Base-by-base conservation (phyloP, 2,888 invertebrate genomes). In the Torymus tubicola region DNA sequence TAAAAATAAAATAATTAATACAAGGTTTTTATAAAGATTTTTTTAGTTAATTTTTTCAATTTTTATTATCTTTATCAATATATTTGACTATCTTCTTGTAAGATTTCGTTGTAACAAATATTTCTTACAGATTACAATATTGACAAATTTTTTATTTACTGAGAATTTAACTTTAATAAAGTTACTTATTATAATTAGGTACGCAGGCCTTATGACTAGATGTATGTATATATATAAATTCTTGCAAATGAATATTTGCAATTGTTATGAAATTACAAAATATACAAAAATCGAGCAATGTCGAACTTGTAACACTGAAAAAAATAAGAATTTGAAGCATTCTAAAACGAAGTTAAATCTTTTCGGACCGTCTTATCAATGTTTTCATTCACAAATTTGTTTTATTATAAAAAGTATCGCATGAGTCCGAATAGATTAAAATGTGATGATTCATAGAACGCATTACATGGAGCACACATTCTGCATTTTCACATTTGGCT, bases 251-350 rank as follows among this genome's bases (percentile, higher is more conserved):
- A 69, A 58, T 81, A 64, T 42, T 42, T 42, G 53, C 63, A 77
- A 73, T 42, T 42, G 42, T 42, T 81, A 79, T 79, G 69, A 79
- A 81, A 78, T 79, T 82, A 82, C 72, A 79, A 81, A 81, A 82
- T 82, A 71, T 82, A 79, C 73, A 79, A 82, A 79, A 82, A 81
- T 81, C 65, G 74, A 81, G 68, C 69, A 71, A 71, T 61, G 42
- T 81, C 72, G 70, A 74, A 73, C 60, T 73, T 69, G 72, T 73
- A 76, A 78, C 78, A 79, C 55, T 73, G 69, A 82, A 61, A 64
- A 42, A 78, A 76, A 75, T 65, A 71, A 81, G 13, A 75, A 24
- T 75, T 78, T 50, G 70, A 81, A 78, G 71, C 75, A 75, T 61
- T 77, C 71, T 78, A 78, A 75, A 81, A 75, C 24, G 67, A 75